A percentile compares a stretch with the other conserved stretches of the same genome.
Conservation (phyloP, 2,797 vertebrate genomes). For the Myotis daubentonii region DNA sequence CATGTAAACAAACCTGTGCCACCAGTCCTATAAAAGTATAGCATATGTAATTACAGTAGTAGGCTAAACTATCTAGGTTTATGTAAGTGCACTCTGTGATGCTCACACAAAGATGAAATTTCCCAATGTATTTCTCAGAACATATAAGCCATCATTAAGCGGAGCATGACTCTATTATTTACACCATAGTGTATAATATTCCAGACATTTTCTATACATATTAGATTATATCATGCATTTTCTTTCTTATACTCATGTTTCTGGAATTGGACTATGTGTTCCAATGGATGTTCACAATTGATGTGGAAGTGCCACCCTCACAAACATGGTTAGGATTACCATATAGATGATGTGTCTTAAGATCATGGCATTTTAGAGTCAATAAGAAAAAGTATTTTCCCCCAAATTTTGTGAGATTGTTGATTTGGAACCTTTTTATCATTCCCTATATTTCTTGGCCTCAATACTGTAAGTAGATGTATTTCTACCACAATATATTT, state of each 20-base stretch:
- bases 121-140: background rate
- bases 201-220: background rate
- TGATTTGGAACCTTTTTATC: constrained; percentile 10
- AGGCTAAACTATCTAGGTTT: background rate
- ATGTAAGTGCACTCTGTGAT: background rate
- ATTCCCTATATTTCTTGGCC: background rate
- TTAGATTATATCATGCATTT: background rate
- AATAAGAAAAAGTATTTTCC: background rate
- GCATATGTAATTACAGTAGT: background rate
- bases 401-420: background rate
- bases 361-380: background rate
- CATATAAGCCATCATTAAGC: background rate
- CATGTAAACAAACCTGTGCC: background rate
- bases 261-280: background rate
- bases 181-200: background rate
- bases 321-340: background rate
- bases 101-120: background rate
- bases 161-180: background rate
- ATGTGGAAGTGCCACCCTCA: background rate
- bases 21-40: background rate
- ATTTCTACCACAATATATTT: background rate
- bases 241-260: background rate
- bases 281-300: background rate
- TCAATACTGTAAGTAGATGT: background rate
- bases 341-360: background rate